Base-by-base conservation (phyloP, 1,140 invertebrate genomes). In the Drosophila saltans region DNA sequence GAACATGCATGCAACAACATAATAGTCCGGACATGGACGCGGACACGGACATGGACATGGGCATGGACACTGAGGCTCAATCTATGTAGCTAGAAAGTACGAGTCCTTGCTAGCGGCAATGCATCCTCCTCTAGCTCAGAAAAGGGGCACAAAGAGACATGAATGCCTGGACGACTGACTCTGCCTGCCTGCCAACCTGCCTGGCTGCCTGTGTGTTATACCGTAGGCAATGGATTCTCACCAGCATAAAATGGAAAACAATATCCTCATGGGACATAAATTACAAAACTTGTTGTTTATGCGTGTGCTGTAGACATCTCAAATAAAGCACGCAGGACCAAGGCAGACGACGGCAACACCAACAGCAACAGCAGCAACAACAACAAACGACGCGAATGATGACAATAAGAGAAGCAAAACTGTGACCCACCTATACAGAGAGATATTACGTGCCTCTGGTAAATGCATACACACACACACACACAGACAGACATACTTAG, bases 241-340 rank as follows among this genome's bases (percentile, higher is more conserved):
- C 60, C 60, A 66, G 41, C 65, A 76, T 73, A 69, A 76, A 77
- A 76, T 78, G 80, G 80, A 73, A 80, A 82, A 82, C 80, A 82
- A 82, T 82, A 82, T 82, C 80, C 74, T 21, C 66, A 60, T 61
- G 77, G 80, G 60, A 80, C 74, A 82, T 82, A 82, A 82, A 82
- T 82, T 82, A 82, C 80, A 80, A 82, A 82, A 82, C 60, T 80
- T 79, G 77, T 78, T 78, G 76, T 78, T 78, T 78, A 78, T 75
- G 76, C 76, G 68, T 75, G 72, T 52, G 45, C 21, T 10, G 45
- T 78, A 75, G 76, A 75, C 76, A 72, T 78, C 76, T 78, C 76
- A 69, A 75, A 78, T 75, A 75, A 75, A 78, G 60, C 76, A 78
- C 76, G 65, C 68, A 75, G 75, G 70, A 36, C 72, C 66, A 33